These are phyloP conservation scores for Drosophila setifemur DNA, from an alignment of 1,140 invertebrate genomes.

Conservation along the genomic window DNA sequence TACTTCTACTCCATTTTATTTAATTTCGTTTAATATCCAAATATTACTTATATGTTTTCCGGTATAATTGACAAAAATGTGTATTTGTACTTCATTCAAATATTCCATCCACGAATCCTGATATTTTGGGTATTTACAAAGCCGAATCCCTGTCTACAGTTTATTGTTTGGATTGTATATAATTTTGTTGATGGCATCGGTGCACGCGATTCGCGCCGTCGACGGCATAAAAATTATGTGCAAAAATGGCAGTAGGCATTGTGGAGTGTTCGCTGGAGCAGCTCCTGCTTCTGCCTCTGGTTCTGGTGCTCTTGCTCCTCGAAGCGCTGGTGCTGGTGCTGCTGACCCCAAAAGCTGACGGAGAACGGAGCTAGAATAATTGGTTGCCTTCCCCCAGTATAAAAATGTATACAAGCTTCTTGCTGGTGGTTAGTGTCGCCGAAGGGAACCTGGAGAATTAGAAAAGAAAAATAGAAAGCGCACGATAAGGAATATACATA, in stretches of 20 bases:
- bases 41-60: no score
- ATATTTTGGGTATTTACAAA: constrained; percentile 5
- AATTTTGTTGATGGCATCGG: constrained; percentile 69
- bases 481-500: constrained; percentile 37
- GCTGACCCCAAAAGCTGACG: constrained; percentile 64
- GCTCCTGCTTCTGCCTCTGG: constrained; percentile 39
- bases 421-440: constrained; percentile 78
- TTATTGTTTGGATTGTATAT: constrained; percentile 48
- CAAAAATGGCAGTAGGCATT: constrained; percentile 73
- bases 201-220: constrained; percentile 66
- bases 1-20: no score
- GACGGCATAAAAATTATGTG: constrained; percentile 76
- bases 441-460: constrained; percentile 7
- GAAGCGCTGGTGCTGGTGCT: constrained; percentile 31
- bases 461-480: constrained; percentile 8
- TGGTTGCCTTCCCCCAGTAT: constrained; percentile 30
- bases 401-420: constrained; percentile 76
- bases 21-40: no score
- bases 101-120: not conserved
- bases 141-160: not conserved
- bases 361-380: constrained; percentile 47
- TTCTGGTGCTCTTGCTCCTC: no score
- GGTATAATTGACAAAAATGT: no score
- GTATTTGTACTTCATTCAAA: no score
- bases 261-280: constrained; percentile 58